phyloP scores from a whole-genome alignment of 2,888 invertebrate species.

The Lasioglossum villosulum region DNA sequence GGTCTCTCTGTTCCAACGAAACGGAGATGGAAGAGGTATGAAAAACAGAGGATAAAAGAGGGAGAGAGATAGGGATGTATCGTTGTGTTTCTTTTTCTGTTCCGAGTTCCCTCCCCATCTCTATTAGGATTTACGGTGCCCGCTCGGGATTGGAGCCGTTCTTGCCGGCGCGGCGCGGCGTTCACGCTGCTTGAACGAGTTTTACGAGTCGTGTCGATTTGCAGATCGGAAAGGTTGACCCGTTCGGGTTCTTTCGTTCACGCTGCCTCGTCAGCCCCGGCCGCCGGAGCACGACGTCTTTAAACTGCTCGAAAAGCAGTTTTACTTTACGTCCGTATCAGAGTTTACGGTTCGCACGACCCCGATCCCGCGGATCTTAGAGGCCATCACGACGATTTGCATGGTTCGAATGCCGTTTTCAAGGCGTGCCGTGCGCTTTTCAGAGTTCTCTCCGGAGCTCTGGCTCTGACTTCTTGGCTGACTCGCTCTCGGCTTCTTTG shows the following conservation, averaged over 20 bases:
- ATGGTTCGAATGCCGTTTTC: conserved; percentile 70
- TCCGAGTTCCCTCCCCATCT: conserved; percentile 21
- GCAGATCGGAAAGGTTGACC: conserved; percentile 70
- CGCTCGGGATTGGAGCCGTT: conserved; percentile 47
- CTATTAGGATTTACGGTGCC: conserved; percentile 64
- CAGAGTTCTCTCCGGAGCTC: conserved; percentile 3
- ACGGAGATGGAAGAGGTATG: background rate
- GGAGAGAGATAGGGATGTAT: background rate
- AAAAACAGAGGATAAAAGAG: background rate
- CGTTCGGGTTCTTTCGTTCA: conserved; percentile 51
- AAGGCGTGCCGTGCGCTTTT: conserved; percentile 68
- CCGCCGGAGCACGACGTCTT: conserved; percentile 63
- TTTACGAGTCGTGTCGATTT: conserved; percentile 74
- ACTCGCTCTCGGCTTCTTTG: background rate
- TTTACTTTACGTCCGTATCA: conserved; percentile 67
- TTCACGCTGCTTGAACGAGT: conserved; percentile 64
- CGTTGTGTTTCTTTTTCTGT: background rate
- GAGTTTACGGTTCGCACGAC: conserved; percentile 76
- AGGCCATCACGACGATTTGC: conserved; percentile 73
- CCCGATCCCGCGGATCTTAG: conserved; percentile 70
- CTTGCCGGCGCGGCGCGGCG: conserved; percentile 46
- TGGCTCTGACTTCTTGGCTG: background rate
- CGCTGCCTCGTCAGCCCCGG: conserved; percentile 50
- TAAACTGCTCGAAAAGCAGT: conserved; percentile 65
- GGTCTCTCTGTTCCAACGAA: background rate